Base-by-base conservation (phyloP, 1,140 invertebrate genomes). In the Drosophila navojoa region DNA sequence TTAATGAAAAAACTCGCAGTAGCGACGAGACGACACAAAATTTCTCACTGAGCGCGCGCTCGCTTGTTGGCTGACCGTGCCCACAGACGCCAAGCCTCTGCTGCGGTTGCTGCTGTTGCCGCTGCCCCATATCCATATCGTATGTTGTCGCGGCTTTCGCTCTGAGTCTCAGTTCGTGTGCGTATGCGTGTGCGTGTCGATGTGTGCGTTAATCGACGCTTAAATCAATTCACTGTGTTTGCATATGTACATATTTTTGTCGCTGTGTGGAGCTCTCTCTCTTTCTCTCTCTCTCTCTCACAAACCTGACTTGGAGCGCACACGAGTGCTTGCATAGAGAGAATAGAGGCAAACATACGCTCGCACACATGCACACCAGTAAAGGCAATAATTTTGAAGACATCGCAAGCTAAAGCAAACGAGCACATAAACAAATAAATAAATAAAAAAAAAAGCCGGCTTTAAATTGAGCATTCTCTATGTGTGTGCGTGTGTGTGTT, bases 151-250 rank as follows among this genome's bases (percentile, higher is more conserved):
- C 55, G 67, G 81, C 53, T 71, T 50, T 68, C 38, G 22, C 45
- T 58, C 63, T 59, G 42, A 45, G 42, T 29, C 29, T 70, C 25
- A 57, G 44, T 35, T 69, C 57, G 54, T 49, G 5, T 63, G 19
- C 70, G 35, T 22, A 2, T 22, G 45, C 16, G 45, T 25, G 32
- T 32, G 32, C 1, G 10, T 62, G 29, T 73, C 42, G 10, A 5
- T 70, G 84, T 89, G 44, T 87, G 79, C 60, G 71, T 87, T 87
- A 81, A 86, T 86, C 81, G 76, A 71, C 82, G 82, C 84, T 82
- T 86, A 79, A 87, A 79, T 86, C 76, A 82, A 87, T 82, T 87
- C 76, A 71, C 54, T 81, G 82, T 87, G 82, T 86, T 87, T 86
- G 81, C 84, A 86, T 89, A 87, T 72, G 40, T 63, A 58, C 38